Evolutionary conservation across 2,797 vertebrate genomes (phyloP), one percentile per base, ranked within the genome.

Genomic region (Pseudochaenichthys georgianus): DNA sequence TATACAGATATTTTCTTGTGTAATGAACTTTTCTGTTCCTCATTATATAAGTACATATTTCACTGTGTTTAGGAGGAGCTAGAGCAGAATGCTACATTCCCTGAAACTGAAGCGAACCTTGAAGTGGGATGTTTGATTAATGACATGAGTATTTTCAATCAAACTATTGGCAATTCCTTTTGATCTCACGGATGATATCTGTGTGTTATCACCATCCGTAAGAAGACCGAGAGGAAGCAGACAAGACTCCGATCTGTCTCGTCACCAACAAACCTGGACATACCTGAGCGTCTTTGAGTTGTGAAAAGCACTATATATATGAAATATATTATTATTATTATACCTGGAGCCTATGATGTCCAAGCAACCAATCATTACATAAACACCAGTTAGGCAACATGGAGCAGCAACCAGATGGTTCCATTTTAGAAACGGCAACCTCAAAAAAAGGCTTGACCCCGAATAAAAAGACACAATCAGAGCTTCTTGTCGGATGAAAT

Each of bases 381-480:
- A 58, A 75, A 64, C 15, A 50, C 21, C 1, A 62, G 4, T 43
- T n/a, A 63, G 50, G 23, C 47, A 41, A 45, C 34, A 64, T 0
- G 51, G 9, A 71, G 51, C 46, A 8, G 34, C 4, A 70, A 75
- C 73, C 78, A 68, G 65, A 81, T 55, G 61, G 52, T 51, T 52
- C 58, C 16, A 62, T 65, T 64, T 73, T 59, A 55, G 72, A 64
- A 75, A 80, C 64, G 42, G 41, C 64, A 58, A 75, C 61, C 63
- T 38, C 64, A 41, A 59, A 75, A 74, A 10, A 42, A 63, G 42
- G 45, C 64, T 81, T 16, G 48, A 53, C 59, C 43, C 21, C 13
- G 19, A 87, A 86, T 72, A 87, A 86, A 53, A 43, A 82, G 63
- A 57, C 4, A 16, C 51, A 42, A 17, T 60, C 38, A 16, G 41